Conservation (phyloP, 2,888 invertebrate species). For the Caenorhabditis afra region DNA sequence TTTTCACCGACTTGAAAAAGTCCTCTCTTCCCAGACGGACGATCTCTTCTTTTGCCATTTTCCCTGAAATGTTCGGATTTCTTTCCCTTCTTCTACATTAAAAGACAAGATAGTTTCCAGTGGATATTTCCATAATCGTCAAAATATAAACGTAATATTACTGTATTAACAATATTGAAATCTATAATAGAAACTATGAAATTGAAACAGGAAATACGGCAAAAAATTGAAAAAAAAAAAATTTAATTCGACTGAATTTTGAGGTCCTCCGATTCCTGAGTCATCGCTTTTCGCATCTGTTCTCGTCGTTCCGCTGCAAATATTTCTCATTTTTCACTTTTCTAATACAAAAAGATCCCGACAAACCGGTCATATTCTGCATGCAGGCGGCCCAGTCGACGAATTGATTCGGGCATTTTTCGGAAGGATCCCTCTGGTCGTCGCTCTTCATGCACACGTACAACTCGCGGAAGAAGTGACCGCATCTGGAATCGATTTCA, state of each 20-base stretch:
- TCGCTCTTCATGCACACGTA: constrained; percentile 67
- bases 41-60: constrained; percentile 52
- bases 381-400: constrained; percentile 69
- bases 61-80: too few relatives aligned
- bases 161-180: too few relatives aligned
- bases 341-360: not conserved
- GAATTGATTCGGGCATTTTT: constrained; percentile 66
- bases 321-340: not conserved
- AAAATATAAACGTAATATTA: too few relatives aligned
- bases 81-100: too few relatives aligned
- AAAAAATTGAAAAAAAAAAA: constrained; percentile 10
- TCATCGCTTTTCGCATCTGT: constrained; percentile 61
- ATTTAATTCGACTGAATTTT: constrained; percentile 19
- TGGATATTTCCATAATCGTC: too few relatives aligned
- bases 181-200: too few relatives aligned
- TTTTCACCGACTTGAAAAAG: constrained; percentile 41
- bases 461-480: constrained; percentile 62
- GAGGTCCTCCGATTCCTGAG: constrained; percentile 26
- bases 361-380: constrained; percentile 65
- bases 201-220: constrained; percentile 9
- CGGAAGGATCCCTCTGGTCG: constrained; percentile 54
- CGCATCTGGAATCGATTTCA: constrained; percentile 59
- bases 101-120: too few relatives aligned
- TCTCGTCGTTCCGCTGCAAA: constrained; percentile 64
- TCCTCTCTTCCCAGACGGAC: constrained; percentile 30